Evolutionary conservation across 2,797 vertebrate genomes (phyloP).

Genomic region (Sebastiscus tertius): DNA sequence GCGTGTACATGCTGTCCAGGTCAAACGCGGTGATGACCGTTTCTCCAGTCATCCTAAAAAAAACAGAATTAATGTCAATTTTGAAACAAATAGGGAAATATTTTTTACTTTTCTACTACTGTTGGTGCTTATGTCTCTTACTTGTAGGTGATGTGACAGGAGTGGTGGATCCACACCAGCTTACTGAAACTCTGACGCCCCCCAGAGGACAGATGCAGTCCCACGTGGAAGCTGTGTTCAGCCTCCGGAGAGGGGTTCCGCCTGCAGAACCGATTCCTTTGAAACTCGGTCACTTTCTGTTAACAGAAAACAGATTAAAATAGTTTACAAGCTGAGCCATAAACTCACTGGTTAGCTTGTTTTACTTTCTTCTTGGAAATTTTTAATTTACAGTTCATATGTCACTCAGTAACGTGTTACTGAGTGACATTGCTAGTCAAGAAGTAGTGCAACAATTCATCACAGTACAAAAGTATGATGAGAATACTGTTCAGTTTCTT

Average conservation of each 20-base stretch:
- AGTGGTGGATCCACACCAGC: constrained; percentile 97
- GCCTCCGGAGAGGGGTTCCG: constrained; percentile 89
- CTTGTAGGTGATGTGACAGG: constrained; percentile 96
- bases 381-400: not conserved
- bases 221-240: constrained; percentile 94
- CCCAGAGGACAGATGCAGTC: constrained; percentile 92
- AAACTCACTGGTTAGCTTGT: not conserved
- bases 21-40: constrained; percentile 94
- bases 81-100: not conserved
- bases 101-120: not conserved
- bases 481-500: not conserved
- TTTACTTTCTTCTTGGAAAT: not conserved
- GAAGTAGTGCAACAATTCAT: not conserved
- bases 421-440: not conserved
- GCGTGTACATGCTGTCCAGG: constrained; percentile 96
- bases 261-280: constrained; percentile 86
- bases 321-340: constrained; percentile 2
- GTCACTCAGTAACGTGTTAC: not conserved
- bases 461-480: not conserved
- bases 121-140: constrained; percentile 50
- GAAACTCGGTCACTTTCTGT: constrained; percentile 89
- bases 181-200: constrained; percentile 94
- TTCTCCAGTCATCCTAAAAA: constrained; percentile 90
- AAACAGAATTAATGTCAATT: not conserved
- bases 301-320: not conserved